Evolutionary conservation across 2,113 vertebrate genomes (phyloP).

Genomic region (Cygnus atratus): DNA sequence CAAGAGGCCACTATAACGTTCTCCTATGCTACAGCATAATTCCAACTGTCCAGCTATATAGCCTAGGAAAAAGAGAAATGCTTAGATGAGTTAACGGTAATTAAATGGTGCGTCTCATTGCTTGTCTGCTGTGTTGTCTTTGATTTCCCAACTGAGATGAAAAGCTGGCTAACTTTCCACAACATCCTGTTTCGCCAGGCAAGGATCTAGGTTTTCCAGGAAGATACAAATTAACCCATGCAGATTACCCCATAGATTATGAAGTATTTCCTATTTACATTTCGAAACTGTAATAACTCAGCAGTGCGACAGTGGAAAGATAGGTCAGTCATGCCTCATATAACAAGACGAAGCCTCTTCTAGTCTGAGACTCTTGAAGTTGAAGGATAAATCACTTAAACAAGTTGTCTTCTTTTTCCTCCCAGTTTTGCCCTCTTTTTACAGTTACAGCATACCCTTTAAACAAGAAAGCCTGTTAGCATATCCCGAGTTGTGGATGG

Average conservation of each 20-base stretch:
- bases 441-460: background rate
- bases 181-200: background rate
- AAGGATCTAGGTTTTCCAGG: constrained; percentile 16
- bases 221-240: constrained; percentile 18
- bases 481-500: background rate
- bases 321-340: background rate
- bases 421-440: constrained; percentile 2
- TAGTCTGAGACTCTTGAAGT: background rate
- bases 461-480: constrained; percentile 27
- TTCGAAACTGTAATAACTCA: constrained; percentile 4
- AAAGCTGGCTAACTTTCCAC: background rate
- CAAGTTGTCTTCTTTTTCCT: background rate
- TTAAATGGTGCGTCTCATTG: background rate
- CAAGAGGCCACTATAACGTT: constrained; percentile 6
- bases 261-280: constrained; percentile 1
- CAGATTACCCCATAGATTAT: background rate
- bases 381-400: constrained; percentile 8
- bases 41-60: background rate
- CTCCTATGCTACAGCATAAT: background rate
- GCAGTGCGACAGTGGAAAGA: background rate
- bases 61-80: constrained; percentile 4
- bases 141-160: constrained; percentile 21
- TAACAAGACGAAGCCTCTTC: background rate
- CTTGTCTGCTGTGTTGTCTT: background rate
- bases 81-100: background rate